Base-by-base conservation (phyloP, 2,113 vertebrate species). In the Calidris pugnax region DNA sequence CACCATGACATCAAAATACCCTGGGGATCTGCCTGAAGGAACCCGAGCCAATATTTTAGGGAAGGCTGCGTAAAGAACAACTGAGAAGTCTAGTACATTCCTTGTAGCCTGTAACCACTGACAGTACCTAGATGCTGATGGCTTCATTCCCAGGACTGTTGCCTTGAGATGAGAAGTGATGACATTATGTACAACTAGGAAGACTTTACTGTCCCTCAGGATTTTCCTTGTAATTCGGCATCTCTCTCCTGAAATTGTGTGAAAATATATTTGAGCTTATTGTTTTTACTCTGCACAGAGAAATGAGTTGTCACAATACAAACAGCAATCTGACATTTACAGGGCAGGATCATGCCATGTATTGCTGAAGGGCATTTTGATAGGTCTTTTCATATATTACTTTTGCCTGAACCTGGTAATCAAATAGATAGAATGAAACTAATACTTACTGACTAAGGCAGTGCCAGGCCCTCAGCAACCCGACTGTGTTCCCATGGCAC, bases 341-440 rank as follows among this genome's bases (percentile, higher is more conserved):
- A 83, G 85, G 57, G n/a, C 53, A 91, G 47, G 51, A 79, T 83
- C 57, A 35, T 39, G 72, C 48, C 43, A 48, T 5, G 12, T 84
- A 93, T 93, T 80, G 43, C 75, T 89, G 68, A 84, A 89, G 48
- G 37, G 47, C 26, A 63, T 84, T 95, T 85, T 93, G 51, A 86
- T 39, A 77, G 26, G 23, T 72, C 47, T 88, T 92, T 85, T 92
- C 62, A 30, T 41, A 20, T 12, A 85, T 47, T 78, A 15, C 56
- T 87, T 75, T 43, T 75, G 62, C 55, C 57, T 10, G 3, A 93
- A 73, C 71, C 39, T 80, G 55, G 37, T 66, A 94, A 90, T 82
- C 82, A 85, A 84, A 84, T 21, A 86, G 45, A 83, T 14, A 66
- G 71, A 94, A 87, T 2, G 5, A 91, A 91, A 87, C 0, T 18